Evolutionary conservation across 2,113 vertebrate species (phyloP).

Genomic region (Regulus satrapa): DNA sequence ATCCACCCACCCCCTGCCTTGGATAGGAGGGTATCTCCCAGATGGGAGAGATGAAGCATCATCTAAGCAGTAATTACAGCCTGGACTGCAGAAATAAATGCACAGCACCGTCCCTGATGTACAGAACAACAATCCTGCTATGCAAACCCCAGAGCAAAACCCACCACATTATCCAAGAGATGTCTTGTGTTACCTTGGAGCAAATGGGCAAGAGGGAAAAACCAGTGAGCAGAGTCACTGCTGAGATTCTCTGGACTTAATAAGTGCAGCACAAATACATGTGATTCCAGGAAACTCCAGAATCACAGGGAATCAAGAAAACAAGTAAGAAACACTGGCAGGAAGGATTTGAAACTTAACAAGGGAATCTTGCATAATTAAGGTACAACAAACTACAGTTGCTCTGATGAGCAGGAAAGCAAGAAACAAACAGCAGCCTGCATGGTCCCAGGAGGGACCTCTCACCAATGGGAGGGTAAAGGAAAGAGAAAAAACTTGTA

Average conservation of each 20-base stretch:
- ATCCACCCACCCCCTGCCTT: not conserved
- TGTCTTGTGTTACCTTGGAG: not conserved
- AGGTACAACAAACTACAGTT: slow-evolving; percentile 46
- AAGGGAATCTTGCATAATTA: slow-evolving; percentile 52
- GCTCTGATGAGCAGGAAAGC: slow-evolving; percentile 60
- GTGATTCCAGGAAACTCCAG: slow-evolving; percentile 16
- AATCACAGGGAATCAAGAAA: slow-evolving; percentile 5
- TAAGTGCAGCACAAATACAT: not conserved
- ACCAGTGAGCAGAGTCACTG: no score
- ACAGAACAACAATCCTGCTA: not conserved
- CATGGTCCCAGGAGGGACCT: slow-evolving; percentile 29
- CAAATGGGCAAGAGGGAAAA: not conserved
- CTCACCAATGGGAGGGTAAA: not conserved
- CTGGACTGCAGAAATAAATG: not conserved
- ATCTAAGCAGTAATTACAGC: not conserved
- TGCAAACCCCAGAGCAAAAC: not conserved
- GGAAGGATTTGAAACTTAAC: slow-evolving; percentile 51
- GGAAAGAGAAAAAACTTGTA: not conserved
- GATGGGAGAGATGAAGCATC: not conserved
- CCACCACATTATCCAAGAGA: not conserved
- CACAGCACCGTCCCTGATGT: not conserved
- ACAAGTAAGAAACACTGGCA: not conserved
- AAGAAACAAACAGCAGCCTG: slow-evolving; percentile 49
- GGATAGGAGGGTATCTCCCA: not conserved
- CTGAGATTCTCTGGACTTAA: not conserved